Evolutionary conservation across 2,113 vertebrate species (phyloP).

Genomic region (Limnothrissa miodon): DNA sequence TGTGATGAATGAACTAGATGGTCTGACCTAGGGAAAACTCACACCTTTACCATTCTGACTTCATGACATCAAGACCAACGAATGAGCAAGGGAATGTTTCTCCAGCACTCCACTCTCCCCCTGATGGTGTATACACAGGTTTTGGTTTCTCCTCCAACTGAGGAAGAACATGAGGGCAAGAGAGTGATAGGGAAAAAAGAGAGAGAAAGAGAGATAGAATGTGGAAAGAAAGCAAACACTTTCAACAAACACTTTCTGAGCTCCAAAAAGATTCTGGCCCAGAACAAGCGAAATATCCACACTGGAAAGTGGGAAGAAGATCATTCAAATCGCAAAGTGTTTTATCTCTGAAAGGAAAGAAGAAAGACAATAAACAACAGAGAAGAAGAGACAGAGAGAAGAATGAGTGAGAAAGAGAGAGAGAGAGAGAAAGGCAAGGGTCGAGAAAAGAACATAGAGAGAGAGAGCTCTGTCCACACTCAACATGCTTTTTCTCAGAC

Average conservation of each 20-base stretch:
- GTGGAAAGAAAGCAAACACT: background rate
- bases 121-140: background rate
- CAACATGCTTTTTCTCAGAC: background rate
- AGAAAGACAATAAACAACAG: background rate
- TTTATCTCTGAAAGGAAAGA: background rate
- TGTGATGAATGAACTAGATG: background rate
- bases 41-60: background rate
- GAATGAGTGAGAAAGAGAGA: background rate
- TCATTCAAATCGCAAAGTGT: conserved; percentile 6
- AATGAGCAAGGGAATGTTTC: background rate
- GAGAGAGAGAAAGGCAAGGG: background rate
- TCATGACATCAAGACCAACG: background rate
- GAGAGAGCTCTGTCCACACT: background rate
- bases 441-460: background rate
- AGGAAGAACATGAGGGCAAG: background rate
- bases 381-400: background rate
- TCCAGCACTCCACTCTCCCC: background rate
- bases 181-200: background rate
- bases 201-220: background rate
- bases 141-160: background rate
- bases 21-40: background rate
- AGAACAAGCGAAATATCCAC: background rate
- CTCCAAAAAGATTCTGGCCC: background rate
- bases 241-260: background rate
- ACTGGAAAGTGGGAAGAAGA: background rate